Base-by-base conservation (phyloP, 2,797 vertebrate species). In the Tadarida brasiliensis region DNA sequence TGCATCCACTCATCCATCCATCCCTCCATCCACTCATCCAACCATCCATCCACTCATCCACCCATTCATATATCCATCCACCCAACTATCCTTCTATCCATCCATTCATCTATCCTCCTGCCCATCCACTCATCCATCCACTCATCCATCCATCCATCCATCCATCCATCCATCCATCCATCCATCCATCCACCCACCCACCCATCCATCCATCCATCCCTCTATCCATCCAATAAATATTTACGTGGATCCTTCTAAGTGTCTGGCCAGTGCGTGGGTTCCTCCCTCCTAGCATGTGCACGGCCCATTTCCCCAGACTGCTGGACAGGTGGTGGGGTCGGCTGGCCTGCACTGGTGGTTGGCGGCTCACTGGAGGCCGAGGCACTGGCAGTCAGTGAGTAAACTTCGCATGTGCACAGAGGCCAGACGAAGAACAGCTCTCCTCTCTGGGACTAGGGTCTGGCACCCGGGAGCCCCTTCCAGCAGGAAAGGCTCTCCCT, bases 141-240 rank as follows among this genome's bases (percentile, higher is more conserved):
- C 3, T 5, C 3, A 81, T 3, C 9, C 2, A 57, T 3, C 11
- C n/a, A 71, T 3, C 33, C 11, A n/a, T 9, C 22, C 24, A 33
- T 7, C 4, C 20, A 24, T 5, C 33, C 33, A 24, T 16, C 19
- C 14, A 17, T 8, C 61, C 49, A 26, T 39, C 17, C 35, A 83
- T 0, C 26, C 9, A 68, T 0, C 7, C 51, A 81, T 7, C 1
- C 0, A 33, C 14, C 1, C 33, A 33, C 0, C 7, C 16, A 57
- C 2, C 20, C 7, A 80, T 1, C 17, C 54, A 77, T 0, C 3
- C n/a, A 49, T 0, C 9, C 1, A 7, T 0, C 22, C 47, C 56
- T 0, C 28, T 11, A n/a, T 28, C 39, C 24, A 17, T 16, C 35
- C 26, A 67, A 1, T 28, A 95, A 77, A 33, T 28, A 63, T 20